Base-by-base conservation (phyloP, 1,140 invertebrate genomes). In the Papilio glaucus region DNA sequence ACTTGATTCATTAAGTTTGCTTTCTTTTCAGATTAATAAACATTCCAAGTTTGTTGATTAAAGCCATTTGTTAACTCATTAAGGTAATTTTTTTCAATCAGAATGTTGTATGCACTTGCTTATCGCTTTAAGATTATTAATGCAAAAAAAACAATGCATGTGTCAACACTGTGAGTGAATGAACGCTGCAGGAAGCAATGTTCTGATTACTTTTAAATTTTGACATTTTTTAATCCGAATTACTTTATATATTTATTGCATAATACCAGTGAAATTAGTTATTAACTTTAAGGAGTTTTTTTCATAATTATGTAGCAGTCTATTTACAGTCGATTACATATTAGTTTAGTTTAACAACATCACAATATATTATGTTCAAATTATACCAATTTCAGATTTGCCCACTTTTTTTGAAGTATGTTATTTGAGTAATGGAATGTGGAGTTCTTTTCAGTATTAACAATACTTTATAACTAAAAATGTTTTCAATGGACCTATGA, bases 11-110 rank as follows among this genome's bases (percentile, higher is more conserved):
- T n/a, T 41, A 21, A 67, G 4, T 69, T 49, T 69, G 42, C 67
- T 69, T 69, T 45, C 41, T 33, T 69, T 53, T 69, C 67, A 69
- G 67, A 37, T 53, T 69, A 26, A 67, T 42, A 67, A 67, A 69
- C 67, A 69, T 69, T 69, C 67, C 67, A 69, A 68, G 39, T 68
- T 68, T 68, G 65, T 69, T 69, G 65, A 67, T 67, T 41, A 67
- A 67, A 67, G 38, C 65, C 18, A 68, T 68, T 26, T 68, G 26
- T 26, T 42, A 24, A 41, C 3, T 49, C 38, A 67, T 41, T 42
- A 68, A 68, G 65, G 65, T 68, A 68, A 68, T 42, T 68, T 68
- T 39, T 13, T 12, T 42, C 12, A 42, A 6, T 33, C 29, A 45
- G 10, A 24, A 45, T 41, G 24, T 45, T 42, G 9, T 45, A 45